These are phyloP conservation scores for Parnassius apollo DNA, from an alignment of 2,888 invertebrate species.

Conservation along the genomic window DNA sequence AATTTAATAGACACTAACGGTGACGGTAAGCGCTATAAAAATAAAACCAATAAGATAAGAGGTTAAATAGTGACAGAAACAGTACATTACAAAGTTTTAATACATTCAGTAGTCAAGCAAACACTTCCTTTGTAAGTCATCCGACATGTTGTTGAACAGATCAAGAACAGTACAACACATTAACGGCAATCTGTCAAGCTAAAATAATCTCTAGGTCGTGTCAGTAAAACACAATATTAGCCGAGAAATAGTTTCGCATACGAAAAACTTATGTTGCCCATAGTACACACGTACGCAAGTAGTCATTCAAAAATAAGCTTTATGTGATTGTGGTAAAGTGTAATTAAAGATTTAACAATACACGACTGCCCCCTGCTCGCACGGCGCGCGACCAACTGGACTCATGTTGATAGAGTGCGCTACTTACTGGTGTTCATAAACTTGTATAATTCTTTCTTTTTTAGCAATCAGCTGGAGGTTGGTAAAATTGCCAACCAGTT, in stretches of 20 bases:
- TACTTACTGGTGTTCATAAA: conserved; percentile 25
- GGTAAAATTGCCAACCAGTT: conserved; percentile 18
- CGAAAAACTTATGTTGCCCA: conserved; percentile 11
- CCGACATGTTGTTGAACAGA: conserved; percentile 28
- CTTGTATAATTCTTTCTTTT: conserved; percentile 21
- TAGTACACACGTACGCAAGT: conserved; percentile 20
- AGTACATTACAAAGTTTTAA: conserved; percentile 11
- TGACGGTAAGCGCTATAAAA: too few species aligned
- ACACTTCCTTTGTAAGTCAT: conserved; percentile 24
- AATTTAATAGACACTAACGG: too few species aligned
- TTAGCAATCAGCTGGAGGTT: conserved; percentile 25
- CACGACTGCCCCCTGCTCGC: conserved; percentile 14
- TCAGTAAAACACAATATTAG: conserved; percentile 3
- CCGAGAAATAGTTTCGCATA: not conserved
- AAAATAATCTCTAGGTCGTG: not conserved
- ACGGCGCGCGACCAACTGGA: conserved; percentile 25
- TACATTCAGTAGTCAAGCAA: conserved; percentile 23
- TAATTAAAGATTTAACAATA: not conserved
- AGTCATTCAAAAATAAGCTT: conserved; percentile 8
- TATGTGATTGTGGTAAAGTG: not conserved
- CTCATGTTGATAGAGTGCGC: conserved; percentile 25
- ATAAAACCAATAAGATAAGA: too few species aligned
- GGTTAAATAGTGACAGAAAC: too few species aligned
- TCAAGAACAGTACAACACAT: conserved; percentile 21
- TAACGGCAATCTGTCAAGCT: conserved; percentile 18